Base-by-base conservation (phyloP, 2,888 invertebrate species). In the Epistrophella euchroma region DNA sequence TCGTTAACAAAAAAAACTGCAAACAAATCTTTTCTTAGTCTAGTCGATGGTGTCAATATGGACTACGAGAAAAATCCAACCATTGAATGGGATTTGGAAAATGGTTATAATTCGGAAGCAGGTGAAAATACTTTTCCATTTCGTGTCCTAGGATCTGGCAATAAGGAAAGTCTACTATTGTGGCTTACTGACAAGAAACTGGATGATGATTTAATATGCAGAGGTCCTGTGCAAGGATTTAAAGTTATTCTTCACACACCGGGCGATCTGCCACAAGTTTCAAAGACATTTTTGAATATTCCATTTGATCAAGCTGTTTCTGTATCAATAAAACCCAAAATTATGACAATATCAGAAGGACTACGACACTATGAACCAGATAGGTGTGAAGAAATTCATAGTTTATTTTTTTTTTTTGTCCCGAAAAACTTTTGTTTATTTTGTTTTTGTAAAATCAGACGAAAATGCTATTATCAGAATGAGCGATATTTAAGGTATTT, bases 331-430 rank as follows among this genome's bases (percentile, higher is more conserved):
- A 94, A 94, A 91, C 95, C 95, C 0, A 95, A 95, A 90, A 95
- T 95, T 94, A 95, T 95, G 94, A 95, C 94, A 0, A 95, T 95
- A 2, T 94, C 94, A 0, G 93, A 93, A 55, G 94, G 94, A 58
- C 91, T 95, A 9, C 91, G 91, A 80, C 92, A 93, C 32, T 95
- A 95, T 87, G 93, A 93, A 58, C 94, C 95, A 1, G 90, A 93
- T 90, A 93, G 77, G 88, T 88, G 0, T 2, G 13, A 13, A 2
- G 1, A 17, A 50, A 45, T 62, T 0, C 4, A 50, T 0, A 22
- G 22, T 4, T 0, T 4, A 4, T 13, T 40, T n/a, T n/a, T n/a
- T 15, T 15, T 43, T 43, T n/a, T 43, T 32, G 32, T 28, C 6
- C 6, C 0, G n/a, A 37, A 37, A 37, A 13, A 4, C 43, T 5